These are phyloP conservation scores for Archivesica marissinica DNA, from an alignment of 1,140 invertebrate species.

Conservation along the genomic window DNA sequence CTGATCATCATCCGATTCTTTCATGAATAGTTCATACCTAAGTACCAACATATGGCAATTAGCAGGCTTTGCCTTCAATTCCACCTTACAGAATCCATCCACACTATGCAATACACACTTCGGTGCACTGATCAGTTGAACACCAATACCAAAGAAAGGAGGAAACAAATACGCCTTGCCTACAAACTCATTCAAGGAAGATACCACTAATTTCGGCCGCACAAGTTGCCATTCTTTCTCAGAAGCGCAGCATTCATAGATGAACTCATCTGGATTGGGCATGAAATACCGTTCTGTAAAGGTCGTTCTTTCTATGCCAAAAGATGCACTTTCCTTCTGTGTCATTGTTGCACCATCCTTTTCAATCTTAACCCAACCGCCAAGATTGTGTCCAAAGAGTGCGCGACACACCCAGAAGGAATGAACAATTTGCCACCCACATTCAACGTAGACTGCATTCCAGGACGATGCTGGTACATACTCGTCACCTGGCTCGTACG, in stretches of 20 bases:
- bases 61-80: slow-evolving; percentile 52
- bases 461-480: slow-evolving; percentile 20
- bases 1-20: background rate
- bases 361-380: slow-evolving; percentile 68
- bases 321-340: background rate
- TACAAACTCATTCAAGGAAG: slow-evolving; percentile 35
- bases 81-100: slow-evolving; percentile 35
- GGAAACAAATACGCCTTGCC: slow-evolving; percentile 58
- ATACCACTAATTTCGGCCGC: background rate
- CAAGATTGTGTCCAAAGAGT: slow-evolving; percentile 52
- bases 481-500: slow-evolving; percentile 63
- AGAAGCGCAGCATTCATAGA: slow-evolving; percentile 60
- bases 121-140: slow-evolving; percentile 44
- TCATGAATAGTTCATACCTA: slow-evolving; percentile 59
- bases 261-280: slow-evolving; percentile 64
- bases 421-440: slow-evolving; percentile 66
- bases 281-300: slow-evolving; percentile 68
- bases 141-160: slow-evolving; percentile 64
- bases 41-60: slow-evolving; percentile 56
- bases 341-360: slow-evolving; percentile 32
- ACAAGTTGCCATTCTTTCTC: slow-evolving; percentile 64
- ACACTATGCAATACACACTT: slow-evolving; percentile 43
- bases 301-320: slow-evolving; percentile 49
- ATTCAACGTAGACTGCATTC: slow-evolving; percentile 60
- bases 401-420: slow-evolving; percentile 66